Evolutionary conservation across 2,797 vertebrate species (phyloP), one percentile per base, ranked within the genome.

Genomic region (Sebastes kiyomatsui): DNA sequence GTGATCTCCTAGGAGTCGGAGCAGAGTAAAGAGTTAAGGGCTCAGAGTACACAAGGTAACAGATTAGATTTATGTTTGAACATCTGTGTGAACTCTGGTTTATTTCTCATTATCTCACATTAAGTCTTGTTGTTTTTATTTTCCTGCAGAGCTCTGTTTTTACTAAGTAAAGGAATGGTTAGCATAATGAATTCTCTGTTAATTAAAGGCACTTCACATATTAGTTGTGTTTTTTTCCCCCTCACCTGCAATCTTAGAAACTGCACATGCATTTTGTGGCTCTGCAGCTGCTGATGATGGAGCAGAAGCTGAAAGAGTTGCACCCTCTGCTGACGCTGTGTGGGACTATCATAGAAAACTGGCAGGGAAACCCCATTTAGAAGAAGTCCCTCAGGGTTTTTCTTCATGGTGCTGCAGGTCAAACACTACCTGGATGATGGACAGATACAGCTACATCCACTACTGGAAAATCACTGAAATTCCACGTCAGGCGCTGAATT

Each of bases 361-460:
- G 97, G 97, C 97, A 98, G 81, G 98, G 97, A 1, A 98, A 98
- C 77, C 97, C 97, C 85, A 98, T 98, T 85, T 97, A 98, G 94
- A 98, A 98, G 68, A 97, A 98, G 88, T 97, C 97, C 0, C 86
- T 98, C 0, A 90, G 0, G 97, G 97, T 1, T 46, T 46, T 98
- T 98, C 88, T 98, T 98, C 95, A 78, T 98, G 46, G 97, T 99
- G 10, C 96, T 98, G 71, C 97, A 98, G 89, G 97, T 98, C 79
- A 97, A 97, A 0, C 98, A 98, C 84, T 99, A 98, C 90, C 93
- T 98, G 96, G 97, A 98, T 3, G 97, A 96, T 0, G 97, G 97
- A 49, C 97, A 98, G 97, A 97, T 97, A 32, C 62, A 81, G 77
- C 49, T 84, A n/a, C 66, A 62, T 67, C 1, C 22, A 33, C 42